Base-by-base conservation (phyloP, 2,113 vertebrate species). In the Pleuronectes platessa region DNA sequence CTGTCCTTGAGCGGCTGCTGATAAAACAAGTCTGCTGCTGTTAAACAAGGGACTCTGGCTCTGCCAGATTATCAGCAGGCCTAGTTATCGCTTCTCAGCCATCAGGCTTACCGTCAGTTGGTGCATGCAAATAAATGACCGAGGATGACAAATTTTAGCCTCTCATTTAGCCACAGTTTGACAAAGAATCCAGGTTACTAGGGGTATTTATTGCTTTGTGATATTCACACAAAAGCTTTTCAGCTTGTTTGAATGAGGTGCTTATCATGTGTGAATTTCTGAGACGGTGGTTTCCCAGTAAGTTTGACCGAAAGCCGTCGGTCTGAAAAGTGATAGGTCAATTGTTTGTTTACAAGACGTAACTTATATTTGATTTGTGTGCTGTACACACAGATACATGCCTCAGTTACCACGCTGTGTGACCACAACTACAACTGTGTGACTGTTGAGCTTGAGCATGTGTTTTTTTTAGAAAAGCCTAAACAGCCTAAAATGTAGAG, bases 11-110 rank as follows among this genome's bases (percentile, higher is more conserved):
- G 31, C 31, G 6, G 31, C 31, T 31, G 5, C 31, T 31, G 31
- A 31, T 31, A 83, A 92, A 75, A 79, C 72, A 76, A 70, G 70
- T 42, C 15, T 10, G 40, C 65, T 23, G 31, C 47, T 51, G 68
- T 71, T 76, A 85, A 88, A 91, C 78, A 82, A 55, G 76, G 61
- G 75, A 67, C 63, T 68, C 54, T 79, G 78, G n/a, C 70, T 47
- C 59, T 45, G 26, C 21, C 79, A 73, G 31, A 31, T 31, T 31
- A 31, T 31, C 31, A 31, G 31, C 31, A 31, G 31, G 31, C 31
- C 31, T 5, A 31, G 31, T 31, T 31, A 5, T 31, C 6, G 6
- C 31, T 31, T 31, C 31, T 31, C 31, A 31, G 31, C 24, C 54
- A 53, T 26, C 21, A n/a, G 69, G 24, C 27, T 61, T 7, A 49